These are phyloP conservation scores for Oophaga pumilio DNA, from an alignment of 2,113 vertebrate genomes.

Conservation along the genomic window DNA sequence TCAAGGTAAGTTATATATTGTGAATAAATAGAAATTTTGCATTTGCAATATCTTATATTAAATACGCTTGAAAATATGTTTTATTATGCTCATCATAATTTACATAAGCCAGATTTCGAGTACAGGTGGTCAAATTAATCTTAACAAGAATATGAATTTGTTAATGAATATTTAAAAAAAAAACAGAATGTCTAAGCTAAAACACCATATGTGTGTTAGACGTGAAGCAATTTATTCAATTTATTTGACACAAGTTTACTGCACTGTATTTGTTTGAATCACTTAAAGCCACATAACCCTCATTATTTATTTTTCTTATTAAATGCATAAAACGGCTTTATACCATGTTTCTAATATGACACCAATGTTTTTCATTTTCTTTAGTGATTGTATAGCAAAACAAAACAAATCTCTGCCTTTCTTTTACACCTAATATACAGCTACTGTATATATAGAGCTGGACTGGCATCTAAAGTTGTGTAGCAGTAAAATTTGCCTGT, in stretches of 20 bases:
- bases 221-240: background rate
- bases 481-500: too few species aligned
- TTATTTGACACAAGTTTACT: background rate
- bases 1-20: background rate
- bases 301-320: background rate
- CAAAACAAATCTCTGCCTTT: too few species aligned
- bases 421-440: too few species aligned
- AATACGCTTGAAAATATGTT: background rate
- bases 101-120: constrained; percentile 29
- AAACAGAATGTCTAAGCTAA: constrained; percentile 3
- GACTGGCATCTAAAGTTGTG: too few species aligned
- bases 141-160: constrained; percentile 27
- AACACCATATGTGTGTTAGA: constrained; percentile 27
- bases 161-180: constrained; percentile 25
- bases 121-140: constrained; percentile 37
- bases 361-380: too few species aligned
- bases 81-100: constrained; percentile 9
- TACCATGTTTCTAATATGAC: too few species aligned
- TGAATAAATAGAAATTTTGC: background rate
- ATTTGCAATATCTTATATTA: background rate
- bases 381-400: too few species aligned
- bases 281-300: background rate
- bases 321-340: too few species aligned
- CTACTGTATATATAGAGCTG: too few species aligned
- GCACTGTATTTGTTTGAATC: background rate